Percentiles rank a stretch among this genome's conserved stretches.
phyloP scores from a whole-genome alignment of 2,797 vertebrate species.

The Cheirogaleus major region DNA sequence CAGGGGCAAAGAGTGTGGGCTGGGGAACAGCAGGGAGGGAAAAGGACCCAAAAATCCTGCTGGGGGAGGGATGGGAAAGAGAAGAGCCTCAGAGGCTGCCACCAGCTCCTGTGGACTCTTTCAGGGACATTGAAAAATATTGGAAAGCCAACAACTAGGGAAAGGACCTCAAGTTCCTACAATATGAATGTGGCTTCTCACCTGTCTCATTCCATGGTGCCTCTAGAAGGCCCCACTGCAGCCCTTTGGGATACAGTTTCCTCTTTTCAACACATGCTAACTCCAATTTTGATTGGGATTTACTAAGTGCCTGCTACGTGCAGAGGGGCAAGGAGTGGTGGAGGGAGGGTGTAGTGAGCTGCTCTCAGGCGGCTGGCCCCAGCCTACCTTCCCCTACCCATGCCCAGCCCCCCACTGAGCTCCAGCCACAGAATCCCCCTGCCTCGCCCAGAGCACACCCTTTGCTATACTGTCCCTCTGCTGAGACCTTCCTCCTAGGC shows the following conservation, averaged over 20 bases:
- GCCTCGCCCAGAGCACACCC: not conserved
- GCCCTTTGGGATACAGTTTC: not conserved
- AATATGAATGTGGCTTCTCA: not conserved
- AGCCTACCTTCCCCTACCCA: not conserved
- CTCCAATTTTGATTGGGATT: not conserved
- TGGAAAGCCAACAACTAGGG: not conserved
- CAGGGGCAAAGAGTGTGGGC: not conserved
- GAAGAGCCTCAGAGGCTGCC: not conserved
- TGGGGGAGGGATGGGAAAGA: not conserved
- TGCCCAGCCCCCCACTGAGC: not conserved
- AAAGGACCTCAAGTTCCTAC: not conserved
- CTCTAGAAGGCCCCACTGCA: not conserved
- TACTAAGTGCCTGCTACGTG: not conserved
- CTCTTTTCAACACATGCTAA: not conserved
- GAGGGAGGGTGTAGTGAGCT: not conserved
- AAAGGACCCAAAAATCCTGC: not conserved
- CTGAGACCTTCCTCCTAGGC: not conserved
- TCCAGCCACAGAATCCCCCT: no score
- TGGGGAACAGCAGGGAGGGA: not conserved
- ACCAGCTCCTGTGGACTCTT: not conserved
- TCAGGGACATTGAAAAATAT: not conserved
- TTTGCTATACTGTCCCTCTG: not conserved
- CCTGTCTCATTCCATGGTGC: not conserved
- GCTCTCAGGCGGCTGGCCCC: not conserved
- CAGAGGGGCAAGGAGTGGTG: not conserved